Base-by-base conservation (phyloP, 2,888 invertebrate genomes). In the Reticulitermes lucifugus region DNA sequence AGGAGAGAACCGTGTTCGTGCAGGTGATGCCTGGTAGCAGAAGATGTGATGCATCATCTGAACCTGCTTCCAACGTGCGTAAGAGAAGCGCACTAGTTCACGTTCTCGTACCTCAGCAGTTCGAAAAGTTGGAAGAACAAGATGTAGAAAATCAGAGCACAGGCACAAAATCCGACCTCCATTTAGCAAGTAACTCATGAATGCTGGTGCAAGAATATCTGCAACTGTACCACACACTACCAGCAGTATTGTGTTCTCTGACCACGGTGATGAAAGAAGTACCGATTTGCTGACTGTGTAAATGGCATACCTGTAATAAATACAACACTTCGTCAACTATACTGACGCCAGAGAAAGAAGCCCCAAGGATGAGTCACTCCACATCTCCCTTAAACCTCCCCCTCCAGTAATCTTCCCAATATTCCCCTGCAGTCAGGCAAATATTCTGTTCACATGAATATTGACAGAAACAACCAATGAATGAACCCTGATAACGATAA, bases 11-110 rank as follows among this genome's bases (percentile, higher is more conserved):
- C 70, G 29, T 21, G 86, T 65, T 41, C 83, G 85, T 2, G 96
- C 95, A 0, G 97, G 96, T 1, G 96, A 96, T 0, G 96, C 96
- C 90, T 97, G 96, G 89, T 97, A 97, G 89, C 97, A 97, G 90
- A 97, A 96, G 87, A 97, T 95, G 89, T 97, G 96, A 90, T 97
- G 97, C 93, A 97, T 95, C 95, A 97, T 95, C 41, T 88, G 88
- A 0, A 96, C 96, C 9, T 95, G 94, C 89, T 95, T 94, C 96
- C 97, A 97, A 90, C 95, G 94, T 87, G 95, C 96, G 88, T 96
- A 97, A 3, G 96, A 95, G 89, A 97, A 97, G 88, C 96, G 94
- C 2, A 96, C 97, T 82, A 97, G 91, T 90, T 97, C 96, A 89
- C 95, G 95, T 91, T 96, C 96, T 43, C 96, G 94, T 65, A 96